These are phyloP conservation scores for Platorchestia sp. DNA, from an alignment of 1,140 invertebrate genomes.

Conservation along the genomic window DNA sequence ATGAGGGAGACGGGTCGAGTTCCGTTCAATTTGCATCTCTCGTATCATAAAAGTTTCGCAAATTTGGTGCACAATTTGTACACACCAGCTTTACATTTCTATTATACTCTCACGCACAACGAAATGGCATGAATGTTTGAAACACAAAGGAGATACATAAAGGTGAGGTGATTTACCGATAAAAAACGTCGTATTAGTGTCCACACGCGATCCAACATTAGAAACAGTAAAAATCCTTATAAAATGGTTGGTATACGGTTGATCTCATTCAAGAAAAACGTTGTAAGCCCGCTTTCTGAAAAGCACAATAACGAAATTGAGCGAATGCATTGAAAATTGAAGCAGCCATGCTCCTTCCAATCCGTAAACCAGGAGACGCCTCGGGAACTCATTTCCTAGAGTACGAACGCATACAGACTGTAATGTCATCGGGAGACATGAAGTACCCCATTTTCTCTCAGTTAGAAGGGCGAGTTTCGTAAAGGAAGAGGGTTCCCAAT, in stretches of 20 bases:
- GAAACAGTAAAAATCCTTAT: not conserved
- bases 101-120: not conserved
- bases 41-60: not conserved
- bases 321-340: not conserved
- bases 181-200: not conserved
- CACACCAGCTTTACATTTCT: no score
- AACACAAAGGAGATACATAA: not conserved
- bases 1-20: not conserved
- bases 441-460: not conserved
- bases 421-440: not conserved
- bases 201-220: not conserved
- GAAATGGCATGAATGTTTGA: not conserved
- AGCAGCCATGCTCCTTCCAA: not conserved
- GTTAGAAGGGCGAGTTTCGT: not conserved
- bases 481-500: not conserved
- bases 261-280: not conserved
- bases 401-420: not conserved
- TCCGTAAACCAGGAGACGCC: not conserved
- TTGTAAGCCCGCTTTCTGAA: not conserved
- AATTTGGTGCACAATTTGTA: no score
- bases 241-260: not conserved
- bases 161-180: not conserved
- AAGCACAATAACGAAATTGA: not conserved
- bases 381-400: not conserved
- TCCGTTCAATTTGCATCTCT: not conserved